Base-by-base conservation (phyloP, 2,888 invertebrate species). In the Lottia gigantea region DNA sequence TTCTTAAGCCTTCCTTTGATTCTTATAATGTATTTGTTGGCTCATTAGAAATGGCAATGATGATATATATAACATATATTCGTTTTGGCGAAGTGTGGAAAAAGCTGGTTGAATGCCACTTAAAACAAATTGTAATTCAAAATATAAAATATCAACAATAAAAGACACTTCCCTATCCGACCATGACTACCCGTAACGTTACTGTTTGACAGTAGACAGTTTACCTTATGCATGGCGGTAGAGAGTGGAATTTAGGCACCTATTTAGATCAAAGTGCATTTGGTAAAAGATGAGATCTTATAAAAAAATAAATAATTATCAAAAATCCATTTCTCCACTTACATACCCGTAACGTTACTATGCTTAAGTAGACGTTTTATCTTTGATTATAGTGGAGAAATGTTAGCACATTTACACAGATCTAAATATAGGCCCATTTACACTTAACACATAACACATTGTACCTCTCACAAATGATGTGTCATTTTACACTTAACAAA, bases 201-300 rank as follows among this genome's bases (percentile, higher is more conserved):
- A 55, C 55, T 55, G 55, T 55, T 55, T 55, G 55, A 12, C 55
- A 55, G 55, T 55, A 55, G 55, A 55, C 55, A 55, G 55, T 55
- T 55, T 55, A 55, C 23, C 55, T 55, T 23, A 55, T 55, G 55
- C 23, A 55, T 55, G 19, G 23, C 23, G 15, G 55, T 8, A 14
- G 14, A 11, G 19, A 23, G 55, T 55, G 55, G 11, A 23, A 23
- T 55, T 55, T 55, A 55, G 19, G 55, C 55, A 55, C 55, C 55
- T 55, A 55, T 55, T 23, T 55, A 55, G 23, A 23, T 23, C 55
- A 0, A 55, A 55, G 55, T 55, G 55, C 55, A 23, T 55, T 19
- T 23, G 40, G 23, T 55, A 55, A 55, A 23, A 55, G 8, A 19
- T 55, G 55, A 55, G 55, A 55, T 55, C 55, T 55, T 55, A 55